Conservation (phyloP, 2,797 vertebrate species). For the Avahi laniger region DNA sequence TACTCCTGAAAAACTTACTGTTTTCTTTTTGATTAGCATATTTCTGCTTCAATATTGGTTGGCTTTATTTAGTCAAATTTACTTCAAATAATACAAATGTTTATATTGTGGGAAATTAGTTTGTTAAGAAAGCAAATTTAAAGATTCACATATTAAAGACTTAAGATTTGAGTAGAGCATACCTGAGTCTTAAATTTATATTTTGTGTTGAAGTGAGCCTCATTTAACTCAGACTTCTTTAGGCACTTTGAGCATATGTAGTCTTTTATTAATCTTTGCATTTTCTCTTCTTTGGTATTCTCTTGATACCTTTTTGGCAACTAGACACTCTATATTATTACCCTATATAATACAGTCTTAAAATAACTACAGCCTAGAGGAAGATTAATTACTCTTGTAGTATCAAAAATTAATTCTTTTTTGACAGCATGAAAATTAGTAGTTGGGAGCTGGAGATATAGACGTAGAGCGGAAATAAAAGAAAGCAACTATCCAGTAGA, state of each 20-base stretch:
- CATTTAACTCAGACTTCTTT: background rate
- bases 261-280: background rate
- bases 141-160: constrained; percentile 35
- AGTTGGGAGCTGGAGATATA: background rate
- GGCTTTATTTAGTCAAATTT: constrained; percentile 24
- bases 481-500: background rate
- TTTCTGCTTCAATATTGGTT: background rate
- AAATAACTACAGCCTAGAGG: background rate
- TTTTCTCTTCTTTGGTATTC: background rate
- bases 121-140: constrained; percentile 19
- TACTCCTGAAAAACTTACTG: background rate
- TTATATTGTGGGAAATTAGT: constrained; percentile 11
- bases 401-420: background rate
- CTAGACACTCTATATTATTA: background rate
- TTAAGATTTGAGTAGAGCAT: background rate
- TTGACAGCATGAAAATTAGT: constrained; percentile 7
- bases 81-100: constrained; percentile 32
- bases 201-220: constrained; percentile 26
- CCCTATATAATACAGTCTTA: background rate
- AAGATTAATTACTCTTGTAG: constrained; percentile 8
- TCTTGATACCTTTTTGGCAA: background rate
- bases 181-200: background rate
- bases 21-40: background rate
- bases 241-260: background rate
- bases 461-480: background rate